A percentile compares a stretch with the other conserved stretches of the same genome.
Evolutionary conservation across 1,140 invertebrate species (phyloP).

Genomic region (Antheraea mylitta): DNA sequence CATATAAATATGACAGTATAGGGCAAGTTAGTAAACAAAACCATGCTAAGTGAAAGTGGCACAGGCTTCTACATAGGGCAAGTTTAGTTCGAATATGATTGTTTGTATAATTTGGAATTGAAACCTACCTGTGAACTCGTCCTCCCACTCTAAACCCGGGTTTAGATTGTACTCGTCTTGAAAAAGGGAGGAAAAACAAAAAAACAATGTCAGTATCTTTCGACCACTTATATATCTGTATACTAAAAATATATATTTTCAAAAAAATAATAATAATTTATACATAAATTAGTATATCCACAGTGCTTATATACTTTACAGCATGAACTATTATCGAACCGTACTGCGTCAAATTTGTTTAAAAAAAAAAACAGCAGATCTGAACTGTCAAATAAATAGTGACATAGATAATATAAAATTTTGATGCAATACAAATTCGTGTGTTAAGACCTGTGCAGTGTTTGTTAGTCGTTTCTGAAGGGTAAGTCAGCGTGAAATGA

Average conservation of each 20-base stretch:
- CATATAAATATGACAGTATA: constrained; percentile 48
- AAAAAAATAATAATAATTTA: constrained; percentile 41
- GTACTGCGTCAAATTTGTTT: constrained; percentile 8
- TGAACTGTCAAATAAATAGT: neutral
- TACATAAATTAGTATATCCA: constrained; percentile 67
- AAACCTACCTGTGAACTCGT: constrained; percentile 99
- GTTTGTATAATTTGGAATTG: constrained; percentile 72
- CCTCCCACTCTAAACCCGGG: constrained; percentile 99
- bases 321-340: constrained; percentile 41
- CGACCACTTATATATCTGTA: constrained; percentile 57
- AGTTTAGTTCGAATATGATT: constrained; percentile 62
- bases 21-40: constrained; percentile 55
- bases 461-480: constrained; percentile 68
- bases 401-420: neutral
- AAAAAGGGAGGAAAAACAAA: constrained; percentile 87
- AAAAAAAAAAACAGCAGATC: neutral
- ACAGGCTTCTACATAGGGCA: constrained; percentile 72
- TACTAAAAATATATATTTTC: constrained; percentile 40
- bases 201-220: constrained; percentile 81
- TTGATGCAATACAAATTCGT: constrained; percentile 41
- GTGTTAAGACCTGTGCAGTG: constrained; percentile 71
- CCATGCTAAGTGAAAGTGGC: constrained; percentile 72
- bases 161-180: constrained; percentile 99
- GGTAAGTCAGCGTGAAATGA: constrained; percentile 72
- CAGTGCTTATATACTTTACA: constrained; percentile 70